phyloP scores from a whole-genome alignment of 1,140 invertebrate species.

The Lordiphosa mommai region DNA sequence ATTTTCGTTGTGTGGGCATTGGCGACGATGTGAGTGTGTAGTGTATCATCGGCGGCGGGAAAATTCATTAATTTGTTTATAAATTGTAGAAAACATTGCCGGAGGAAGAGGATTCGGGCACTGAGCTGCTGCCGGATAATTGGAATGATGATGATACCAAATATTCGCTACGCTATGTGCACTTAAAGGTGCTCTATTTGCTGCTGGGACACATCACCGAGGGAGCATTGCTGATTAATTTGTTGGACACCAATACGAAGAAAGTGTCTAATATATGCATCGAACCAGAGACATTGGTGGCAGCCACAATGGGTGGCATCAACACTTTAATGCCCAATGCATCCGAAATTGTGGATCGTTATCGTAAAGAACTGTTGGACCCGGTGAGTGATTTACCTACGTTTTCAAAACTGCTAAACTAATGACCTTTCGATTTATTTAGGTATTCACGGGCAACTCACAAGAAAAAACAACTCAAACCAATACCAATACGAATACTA shows the following conservation, averaged over 20 bases:
- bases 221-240: constrained; percentile 83
- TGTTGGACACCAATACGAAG: constrained; percentile 81
- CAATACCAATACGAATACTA: constrained; percentile 15
- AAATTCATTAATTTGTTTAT: not conserved
- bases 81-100: constrained; percentile 82
- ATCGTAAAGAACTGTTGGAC: constrained; percentile 80
- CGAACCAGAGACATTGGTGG: constrained; percentile 77
- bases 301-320: constrained; percentile 77
- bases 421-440: not conserved
- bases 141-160: constrained; percentile 84
- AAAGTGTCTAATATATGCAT: constrained; percentile 79
- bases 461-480: constrained; percentile 65
- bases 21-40: constrained; percentile 84
- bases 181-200: constrained; percentile 84
- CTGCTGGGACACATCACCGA: constrained; percentile 84
- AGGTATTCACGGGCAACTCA: constrained; percentile 66
- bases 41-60: not conserved
- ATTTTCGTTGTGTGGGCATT: constrained; percentile 86
- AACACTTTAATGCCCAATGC: constrained; percentile 79
- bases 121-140: constrained; percentile 84
- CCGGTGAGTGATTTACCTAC: too few species aligned
- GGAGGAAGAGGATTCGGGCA: constrained; percentile 83
- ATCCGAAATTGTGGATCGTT: constrained; percentile 73
- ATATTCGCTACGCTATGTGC: constrained; percentile 85
- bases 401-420: not conserved